phyloP scores from a whole-genome alignment of 2,888 invertebrate species.

The Athrips mouffetella region DNA sequence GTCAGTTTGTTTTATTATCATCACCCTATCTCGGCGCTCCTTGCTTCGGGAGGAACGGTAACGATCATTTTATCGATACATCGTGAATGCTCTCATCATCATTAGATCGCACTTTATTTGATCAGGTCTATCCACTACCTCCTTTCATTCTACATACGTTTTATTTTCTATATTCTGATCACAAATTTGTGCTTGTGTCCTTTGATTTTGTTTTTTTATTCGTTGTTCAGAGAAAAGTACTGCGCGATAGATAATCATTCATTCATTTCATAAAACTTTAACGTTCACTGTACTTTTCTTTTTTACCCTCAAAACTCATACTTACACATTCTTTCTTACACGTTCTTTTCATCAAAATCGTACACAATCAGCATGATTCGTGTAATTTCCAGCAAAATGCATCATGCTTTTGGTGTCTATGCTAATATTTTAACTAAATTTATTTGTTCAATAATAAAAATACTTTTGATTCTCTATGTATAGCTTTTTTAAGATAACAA shows the following conservation, averaged over 20 bases:
- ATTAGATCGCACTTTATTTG: slow-evolving; percentile 67
- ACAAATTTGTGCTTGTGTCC: slow-evolving; percentile 60
- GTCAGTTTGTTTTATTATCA: slow-evolving; percentile 63
- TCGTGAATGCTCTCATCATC: slow-evolving; percentile 78
- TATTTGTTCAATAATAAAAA: slow-evolving; percentile 33
- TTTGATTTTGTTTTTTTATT: slow-evolving; percentile 44
- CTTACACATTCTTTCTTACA: slow-evolving; percentile 40
- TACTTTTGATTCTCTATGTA: slow-evolving; percentile 38
- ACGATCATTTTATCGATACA: slow-evolving; percentile 74
- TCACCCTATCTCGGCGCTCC: slow-evolving; percentile 66
- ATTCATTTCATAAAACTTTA: slow-evolving; percentile 3
- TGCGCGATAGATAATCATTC: slow-evolving; percentile 26
- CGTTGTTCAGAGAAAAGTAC: slow-evolving; percentile 55
- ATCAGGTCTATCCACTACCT: slow-evolving; percentile 66
- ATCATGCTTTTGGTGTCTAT: slow-evolving; percentile 77
- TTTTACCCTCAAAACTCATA: slow-evolving; percentile 36
- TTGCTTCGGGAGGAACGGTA: slow-evolving; percentile 74
- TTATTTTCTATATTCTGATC: slow-evolving; percentile 50
- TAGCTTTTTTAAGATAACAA: slow-evolving; percentile 33
- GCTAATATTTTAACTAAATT: slow-evolving; percentile 37
- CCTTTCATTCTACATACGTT: slow-evolving; percentile 53
- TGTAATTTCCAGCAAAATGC: slow-evolving; percentile 64
- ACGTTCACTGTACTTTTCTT: slow-evolving; percentile 51
- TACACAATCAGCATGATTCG: slow-evolving; percentile 69
- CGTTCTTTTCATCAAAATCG: slow-evolving; percentile 47